Base-by-base conservation (phyloP, 2,888 invertebrate species). In the Tenthredo notha region DNA sequence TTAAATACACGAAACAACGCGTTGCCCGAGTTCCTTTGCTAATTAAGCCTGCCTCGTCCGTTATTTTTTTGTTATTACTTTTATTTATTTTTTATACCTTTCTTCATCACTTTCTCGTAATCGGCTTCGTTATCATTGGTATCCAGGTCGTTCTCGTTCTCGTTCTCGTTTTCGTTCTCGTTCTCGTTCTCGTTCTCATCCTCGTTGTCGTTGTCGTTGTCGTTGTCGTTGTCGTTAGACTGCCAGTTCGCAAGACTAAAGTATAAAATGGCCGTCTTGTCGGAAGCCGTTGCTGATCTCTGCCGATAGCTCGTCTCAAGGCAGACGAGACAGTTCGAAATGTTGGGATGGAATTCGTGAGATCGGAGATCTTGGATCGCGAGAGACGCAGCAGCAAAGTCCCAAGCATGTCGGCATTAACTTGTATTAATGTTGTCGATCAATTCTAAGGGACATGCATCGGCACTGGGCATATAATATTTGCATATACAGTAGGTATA, bases 361-460 rank as follows among this genome's bases (percentile, higher is more conserved):
- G 90, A 90, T 89, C 87, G 87, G 86, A 88, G 90, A 90, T 90
- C 89, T 86, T 86, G 89, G 88, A 89, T 89, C 88, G 89, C 78
- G 85, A 86, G 86, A 87, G 85, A 85, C 80, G 87, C 86, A 86
- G 87, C 86, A 86, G 86, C 86, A 88, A 88, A 88, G 89, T 90
- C 88, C 86, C 90, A 89, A 88, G 88, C 92, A 92, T 92, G 92
- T 92, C 92, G 92, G 91, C 91, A 92, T 92, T 92, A 92, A 92
- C 92, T 92, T 91, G 92, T 92, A 92, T 91, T 92, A 92, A 92
- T 92, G 92, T 92, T 91, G 90, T 90, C 92, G 91, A 92, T 92
- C 92, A 92, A 92, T 92, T 91, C 91, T 91, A 92, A 92, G 92
- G 91, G 92, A 92, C 91, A 90, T 90, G 90, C 90, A 91, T 91